Evolutionary conservation across 2,888 invertebrate genomes (phyloP), one percentile per base, ranked within the genome.

Genomic region (Macaria liturata): DNA sequence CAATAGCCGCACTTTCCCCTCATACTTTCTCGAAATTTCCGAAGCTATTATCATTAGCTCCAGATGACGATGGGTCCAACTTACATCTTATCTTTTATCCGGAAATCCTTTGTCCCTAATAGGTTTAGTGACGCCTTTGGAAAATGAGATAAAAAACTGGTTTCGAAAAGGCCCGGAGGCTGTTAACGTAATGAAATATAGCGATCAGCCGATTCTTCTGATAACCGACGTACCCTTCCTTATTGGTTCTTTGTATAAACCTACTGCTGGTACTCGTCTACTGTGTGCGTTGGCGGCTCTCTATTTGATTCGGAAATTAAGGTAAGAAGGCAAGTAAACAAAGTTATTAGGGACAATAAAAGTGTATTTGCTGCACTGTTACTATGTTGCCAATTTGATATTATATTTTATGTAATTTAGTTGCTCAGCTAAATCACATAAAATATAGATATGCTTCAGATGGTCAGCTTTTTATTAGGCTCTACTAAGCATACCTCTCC

Each of bases 1-100:
- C 34, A 37, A 37, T 2, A 3, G 34, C 5, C 2, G 34, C 34
- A 37, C 8, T 9, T 49, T 57, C 34, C 40, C 44, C 44, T n/a
- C 46, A 34, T 51, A 20, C 71, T 74, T 49, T 70, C 71, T 61
- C 69, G 70, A 64, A 73, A 74, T 78, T 75, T 74, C 75, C 71
- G 72, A 74, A 68, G 80, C 78, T 74, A 81, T 81, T 75, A 80
- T 80, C 81, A 80, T 82, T 80, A 81, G 76, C 69, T 65, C 69
- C 80, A 80, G 78, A 80, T 80, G 80, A 77, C 77, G 75, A 76
- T 74, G 73, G 67, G 62, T 59, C 68, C 40, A 55, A 62, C 72
- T 71, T 70, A 53, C 70, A 69, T 74, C 71, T 74, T 77, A 80
- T 79, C 77, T 80, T 77, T 76, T 74, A 75, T 74, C 74, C 68